Base-by-base conservation (phyloP, 2,113 vertebrate genomes). In the Dryoscopus gambensis region DNA sequence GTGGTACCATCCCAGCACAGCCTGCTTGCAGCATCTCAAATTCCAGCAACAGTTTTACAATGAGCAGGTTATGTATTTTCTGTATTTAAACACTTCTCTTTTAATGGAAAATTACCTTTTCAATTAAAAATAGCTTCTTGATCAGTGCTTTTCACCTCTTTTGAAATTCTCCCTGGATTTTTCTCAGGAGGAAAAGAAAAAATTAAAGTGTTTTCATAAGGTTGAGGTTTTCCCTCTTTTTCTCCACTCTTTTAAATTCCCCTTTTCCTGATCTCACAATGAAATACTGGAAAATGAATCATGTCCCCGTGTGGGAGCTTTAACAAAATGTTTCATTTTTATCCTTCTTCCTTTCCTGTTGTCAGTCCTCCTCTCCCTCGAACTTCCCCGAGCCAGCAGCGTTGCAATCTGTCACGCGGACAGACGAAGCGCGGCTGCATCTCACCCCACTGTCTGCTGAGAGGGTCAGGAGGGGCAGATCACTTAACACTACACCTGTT, bases 401-500 rank as follows among this genome's bases (percentile, higher is more conserved):
- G 1, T 33, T 76, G 95, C 95, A 97, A 95, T 95, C 94, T 95
- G 95, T 95, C 94, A 96, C 4, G 0, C 7, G 17, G 93, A 77
- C 86, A 95, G 95, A 89, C 91, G 19, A 92, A 84, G 95, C 91
- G 3, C 18, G 89, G 91, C 95, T 94, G 95, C 94, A 93, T 81
- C 95, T 78, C 91, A 67, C 84, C 27, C 9, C 93, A 68, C 91
- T 74, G 90, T 68, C 96, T 96, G 95, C 96, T 81, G 94, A 79
- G 95, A 94, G 94, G 94, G 95, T 88, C 94, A 83, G 87, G 7
- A 73, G 93, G 91, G 87, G 82, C 95, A 95, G 95, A 95, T 94
- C 95, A 97, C 92, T 97, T 96, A 97, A 96, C 96, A 97, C 96
- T 97, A 95, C 94, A 95, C 96, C 96, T 97, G 96, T 87, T 97